Evolutionary conservation across 2,113 vertebrate species (phyloP), one percentile per base, ranked within the genome.

Genomic region (Xenopus laevis): DNA sequence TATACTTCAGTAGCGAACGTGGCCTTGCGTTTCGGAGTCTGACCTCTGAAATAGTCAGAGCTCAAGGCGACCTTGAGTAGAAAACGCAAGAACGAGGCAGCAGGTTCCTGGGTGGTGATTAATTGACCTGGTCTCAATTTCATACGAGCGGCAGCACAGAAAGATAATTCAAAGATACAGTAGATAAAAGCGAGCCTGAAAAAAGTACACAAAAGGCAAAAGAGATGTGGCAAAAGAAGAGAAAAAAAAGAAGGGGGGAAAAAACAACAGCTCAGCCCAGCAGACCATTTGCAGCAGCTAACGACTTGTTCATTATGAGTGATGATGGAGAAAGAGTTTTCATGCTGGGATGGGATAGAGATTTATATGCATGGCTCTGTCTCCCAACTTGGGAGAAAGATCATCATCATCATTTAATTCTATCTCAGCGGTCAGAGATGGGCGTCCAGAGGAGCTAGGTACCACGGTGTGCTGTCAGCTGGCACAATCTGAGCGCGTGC

Each of bases 371-470:
- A 93, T 94, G 96, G 96, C 95, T 98, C 97, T 95, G 95, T 94
- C 94, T 94, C 95, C 95, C 94, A 97, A 98, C 97, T 98, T 95
- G 95, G 94, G 95, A 95, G 96, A 96, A 65, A 97, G 96, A 98
- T 98, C 97, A 98, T 98, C 97, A 98, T 98, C 97, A 98, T 98
- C 95, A 97, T 97, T 98, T 98, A 96, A 98, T 98, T 97, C 96
- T 91, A 95, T 97, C 97, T 96, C 96, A 92, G 94, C 91, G 95
- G 95, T 96, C 95, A 93, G 94, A 88, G 96, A 97, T 98, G 97
- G 95, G 97, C 95, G 95, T 96, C 96, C 94, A 93, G 97, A 98
- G 96, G 97, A 94, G 95, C 86, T 83, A 93, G 92, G 92, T 94
- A 93, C 98, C 97, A 98, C 93, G 94, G 94, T 93, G 95, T 89